A percentile compares a stretch with the other conserved stretches of the same genome.
Conservation (phyloP, 2,888 invertebrate genomes). For the Plagiodera versicolora region DNA sequence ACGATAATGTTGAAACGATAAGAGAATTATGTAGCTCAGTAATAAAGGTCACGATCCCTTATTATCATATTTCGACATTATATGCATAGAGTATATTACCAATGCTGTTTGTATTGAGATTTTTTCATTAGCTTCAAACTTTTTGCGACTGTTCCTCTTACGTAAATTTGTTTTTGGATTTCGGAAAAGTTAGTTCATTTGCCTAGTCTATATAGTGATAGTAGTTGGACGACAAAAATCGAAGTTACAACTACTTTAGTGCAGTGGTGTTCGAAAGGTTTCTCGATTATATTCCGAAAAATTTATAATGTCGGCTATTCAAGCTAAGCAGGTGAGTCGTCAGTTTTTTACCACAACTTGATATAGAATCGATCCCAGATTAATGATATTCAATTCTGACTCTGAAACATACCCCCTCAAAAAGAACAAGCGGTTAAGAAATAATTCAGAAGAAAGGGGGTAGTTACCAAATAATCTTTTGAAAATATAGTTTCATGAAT, state of each 20-base stretch:
- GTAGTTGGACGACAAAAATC: too few relatives aligned
- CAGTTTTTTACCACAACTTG: too few relatives aligned
- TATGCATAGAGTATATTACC: constrained; percentile 24
- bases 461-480: too few relatives aligned
- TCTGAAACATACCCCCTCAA: too few relatives aligned
- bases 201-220: neutral
- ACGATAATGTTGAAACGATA: constrained; percentile 16
- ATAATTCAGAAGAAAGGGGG: too few relatives aligned
- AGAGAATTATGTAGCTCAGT: constrained; percentile 23
- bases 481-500: too few relatives aligned
- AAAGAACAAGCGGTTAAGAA: too few relatives aligned
- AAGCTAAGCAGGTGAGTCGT: neutral
- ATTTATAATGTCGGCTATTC: neutral
- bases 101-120: constrained; percentile 23
- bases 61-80: constrained; percentile 39
- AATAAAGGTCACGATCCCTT: constrained; percentile 37
- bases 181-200: neutral
- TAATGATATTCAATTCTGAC: too few relatives aligned
- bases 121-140: constrained; percentile 4
- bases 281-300: neutral
- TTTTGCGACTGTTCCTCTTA: neutral
- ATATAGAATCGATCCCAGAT: too few relatives aligned
- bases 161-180: neutral
- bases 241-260: too few relatives aligned
- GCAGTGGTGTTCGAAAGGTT: too few relatives aligned